A percentile compares a stretch with the other conserved stretches of the same genome.
Conservation (phyloP, 92 coral and sea anemone genomes). For the Epizoanthus rinbou region DNA sequence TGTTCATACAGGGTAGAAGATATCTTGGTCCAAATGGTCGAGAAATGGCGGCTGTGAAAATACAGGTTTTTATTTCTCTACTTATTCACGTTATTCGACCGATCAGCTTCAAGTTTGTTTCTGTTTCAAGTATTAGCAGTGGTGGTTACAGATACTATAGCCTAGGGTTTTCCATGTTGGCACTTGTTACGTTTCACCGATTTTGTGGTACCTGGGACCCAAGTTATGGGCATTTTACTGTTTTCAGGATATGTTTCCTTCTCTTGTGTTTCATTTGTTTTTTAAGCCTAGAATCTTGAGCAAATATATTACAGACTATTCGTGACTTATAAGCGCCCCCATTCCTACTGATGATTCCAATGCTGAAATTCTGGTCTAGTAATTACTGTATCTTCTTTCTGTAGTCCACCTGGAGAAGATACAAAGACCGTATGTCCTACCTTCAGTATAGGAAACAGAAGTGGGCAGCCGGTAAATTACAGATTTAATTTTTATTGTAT, state of each 20-base stretch:
- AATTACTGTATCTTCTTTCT: conserved; percentile 11
- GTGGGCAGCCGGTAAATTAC: conserved; percentile 89
- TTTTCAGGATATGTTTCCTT: too few relatives aligned
- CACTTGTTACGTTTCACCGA: too few relatives aligned
- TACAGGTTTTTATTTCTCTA: conserved; percentile 66
- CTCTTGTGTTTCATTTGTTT: too few relatives aligned
- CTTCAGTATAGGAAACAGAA: conserved; percentile 84
- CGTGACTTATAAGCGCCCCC: too few relatives aligned
- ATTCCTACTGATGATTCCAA: too few relatives aligned
- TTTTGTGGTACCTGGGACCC: too few relatives aligned
- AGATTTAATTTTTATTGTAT: not conserved
- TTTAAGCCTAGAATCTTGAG: too few relatives aligned
- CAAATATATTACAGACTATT: too few relatives aligned
- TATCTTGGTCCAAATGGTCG: conserved; percentile 94
- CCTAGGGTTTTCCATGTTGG: too few relatives aligned
- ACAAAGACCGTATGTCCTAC: conserved; percentile 91
- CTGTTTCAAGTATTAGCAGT: not conserved
- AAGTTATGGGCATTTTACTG: too few relatives aligned
- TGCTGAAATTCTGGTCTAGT: too few relatives aligned
- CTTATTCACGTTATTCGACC: not conserved
- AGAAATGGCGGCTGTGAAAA: conserved; percentile 88
- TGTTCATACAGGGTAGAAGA: conserved; percentile 72
- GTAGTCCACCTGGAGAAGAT: conserved; percentile 96
- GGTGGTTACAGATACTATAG: too few relatives aligned
- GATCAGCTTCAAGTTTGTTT: not conserved